These are phyloP conservation scores for Percina caprodes DNA, from an alignment of 2,113 vertebrate species.

Conservation along the genomic window DNA sequence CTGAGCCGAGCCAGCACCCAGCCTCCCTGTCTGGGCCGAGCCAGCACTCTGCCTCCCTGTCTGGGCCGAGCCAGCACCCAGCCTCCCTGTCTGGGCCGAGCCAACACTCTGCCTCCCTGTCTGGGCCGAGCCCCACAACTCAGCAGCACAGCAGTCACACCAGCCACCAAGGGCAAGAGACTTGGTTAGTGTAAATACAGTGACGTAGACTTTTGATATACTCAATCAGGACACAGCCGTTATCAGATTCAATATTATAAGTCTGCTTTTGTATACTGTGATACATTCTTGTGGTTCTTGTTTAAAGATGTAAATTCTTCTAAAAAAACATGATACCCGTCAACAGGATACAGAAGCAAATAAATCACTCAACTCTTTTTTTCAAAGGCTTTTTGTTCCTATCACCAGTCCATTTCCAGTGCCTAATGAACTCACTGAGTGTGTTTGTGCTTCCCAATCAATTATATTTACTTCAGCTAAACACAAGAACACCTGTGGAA, in stretches of 20 bases:
- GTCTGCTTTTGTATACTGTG: not conserved
- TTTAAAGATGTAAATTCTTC: not conserved
- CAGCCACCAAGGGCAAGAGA: slow-evolving; percentile 68
- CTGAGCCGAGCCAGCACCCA: slow-evolving; percentile 24
- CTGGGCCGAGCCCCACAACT: slow-evolving; percentile 21
- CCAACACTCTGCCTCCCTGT: slow-evolving; percentile 36
- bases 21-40: not conserved
- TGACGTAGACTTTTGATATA: not conserved
- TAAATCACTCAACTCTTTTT: not conserved
- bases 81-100: slow-evolving; percentile 14
- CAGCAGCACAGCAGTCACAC: slow-evolving; percentile 58
- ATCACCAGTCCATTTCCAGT: not conserved
- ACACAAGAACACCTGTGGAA: not conserved
- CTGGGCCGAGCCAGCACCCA: slow-evolving; percentile 15
- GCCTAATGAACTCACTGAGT: not conserved
- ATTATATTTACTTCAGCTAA: not conserved
- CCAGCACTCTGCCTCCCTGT: slow-evolving; percentile 24
- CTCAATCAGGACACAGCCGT: not conserved
- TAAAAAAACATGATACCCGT: not conserved
- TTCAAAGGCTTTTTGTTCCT: not conserved
- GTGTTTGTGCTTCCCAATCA: not conserved
- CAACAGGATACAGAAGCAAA: not conserved
- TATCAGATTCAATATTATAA: not conserved
- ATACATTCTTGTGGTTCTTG: not conserved
- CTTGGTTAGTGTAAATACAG: not conserved